Evolutionary conservation across 2,797 vertebrate species (phyloP).

Genomic region (Tinamus major): DNA sequence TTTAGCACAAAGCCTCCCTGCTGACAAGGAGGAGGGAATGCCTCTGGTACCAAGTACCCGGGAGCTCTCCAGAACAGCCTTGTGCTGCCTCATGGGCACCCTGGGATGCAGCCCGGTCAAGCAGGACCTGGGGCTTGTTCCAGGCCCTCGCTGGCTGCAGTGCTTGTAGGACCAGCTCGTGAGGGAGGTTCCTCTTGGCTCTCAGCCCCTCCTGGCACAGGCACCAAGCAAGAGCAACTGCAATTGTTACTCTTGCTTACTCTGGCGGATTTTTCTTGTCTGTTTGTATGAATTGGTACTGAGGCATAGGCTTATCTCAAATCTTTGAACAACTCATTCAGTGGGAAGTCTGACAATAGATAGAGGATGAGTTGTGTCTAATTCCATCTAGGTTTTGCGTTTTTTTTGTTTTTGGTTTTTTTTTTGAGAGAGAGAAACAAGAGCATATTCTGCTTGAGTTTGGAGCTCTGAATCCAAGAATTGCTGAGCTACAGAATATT

Average conservation of each 20-base stretch:
- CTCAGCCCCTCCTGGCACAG: neutral
- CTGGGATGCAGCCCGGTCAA: neutral
- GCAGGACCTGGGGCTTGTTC: neutral
- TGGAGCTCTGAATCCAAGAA: neutral
- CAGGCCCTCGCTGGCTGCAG: slow-evolving; percentile 37
- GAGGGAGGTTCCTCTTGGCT: slow-evolving; percentile 58
- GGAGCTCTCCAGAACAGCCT: slow-evolving; percentile 3
- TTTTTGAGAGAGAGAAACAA: neutral
- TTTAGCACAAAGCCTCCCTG: slow-evolving; percentile 32
- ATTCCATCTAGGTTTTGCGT: neutral
- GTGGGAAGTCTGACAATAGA: neutral
- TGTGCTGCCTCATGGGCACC: neutral
- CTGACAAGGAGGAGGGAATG: neutral
- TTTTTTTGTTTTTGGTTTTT: no score
- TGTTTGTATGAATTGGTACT: slow-evolving; percentile 38
- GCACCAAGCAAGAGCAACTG: neutral
- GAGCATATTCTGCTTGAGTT: neutral
- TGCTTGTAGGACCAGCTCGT: neutral
- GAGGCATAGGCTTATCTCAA: slow-evolving; percentile 7
- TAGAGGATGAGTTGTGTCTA: neutral
- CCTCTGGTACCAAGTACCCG: neutral
- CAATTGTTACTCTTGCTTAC: slow-evolving; percentile 56
- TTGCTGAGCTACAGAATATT: neutral
- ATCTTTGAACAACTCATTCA: neutral
- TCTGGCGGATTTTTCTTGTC: neutral